These are phyloP conservation scores for Aelia acuminata DNA, from an alignment of 2,888 invertebrate species.

Conservation along the genomic window DNA sequence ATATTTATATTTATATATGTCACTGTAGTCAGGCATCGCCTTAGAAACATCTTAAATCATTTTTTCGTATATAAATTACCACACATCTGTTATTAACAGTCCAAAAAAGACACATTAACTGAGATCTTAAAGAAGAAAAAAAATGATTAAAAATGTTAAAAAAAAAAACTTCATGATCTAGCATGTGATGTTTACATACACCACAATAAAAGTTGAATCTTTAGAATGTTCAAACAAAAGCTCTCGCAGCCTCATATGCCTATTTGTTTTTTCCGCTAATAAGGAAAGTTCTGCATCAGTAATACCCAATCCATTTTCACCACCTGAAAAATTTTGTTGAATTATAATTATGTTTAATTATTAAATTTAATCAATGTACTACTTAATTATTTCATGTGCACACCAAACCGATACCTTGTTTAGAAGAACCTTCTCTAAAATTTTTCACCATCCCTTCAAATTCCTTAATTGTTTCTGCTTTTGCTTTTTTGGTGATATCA, in stretches of 20 bases:
- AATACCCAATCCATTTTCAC: slow-evolving; percentile 57
- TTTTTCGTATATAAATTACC: no score
- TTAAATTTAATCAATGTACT: neutral
- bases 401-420: slow-evolving; percentile 43
- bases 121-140: no score
- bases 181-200: slow-evolving; percentile 77
- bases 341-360: neutral
- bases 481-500: slow-evolving; percentile 88
- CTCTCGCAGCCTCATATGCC: slow-evolving; percentile 91
- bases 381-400: neutral
- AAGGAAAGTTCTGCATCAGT: slow-evolving; percentile 75
- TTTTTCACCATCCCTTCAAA: slow-evolving; percentile 57
- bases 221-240: slow-evolving; percentile 88
- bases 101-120: no score
- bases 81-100: no score
- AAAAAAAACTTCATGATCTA: no score
- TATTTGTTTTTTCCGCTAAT: slow-evolving; percentile 87
- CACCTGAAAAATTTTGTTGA: slow-evolving; percentile 46
- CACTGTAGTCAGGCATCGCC: no score
- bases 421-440: slow-evolving; percentile 14
- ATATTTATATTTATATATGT: no score
- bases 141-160: no score
- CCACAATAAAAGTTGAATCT: slow-evolving; percentile 88
- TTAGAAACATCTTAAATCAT: no score
- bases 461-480: slow-evolving; percentile 71